A percentile compares a stretch with the other conserved stretches of the same genome.
These are phyloP conservation scores for Bovichtus diacanthus DNA, from an alignment of 2,797 vertebrate species.

Conservation along the genomic window DNA sequence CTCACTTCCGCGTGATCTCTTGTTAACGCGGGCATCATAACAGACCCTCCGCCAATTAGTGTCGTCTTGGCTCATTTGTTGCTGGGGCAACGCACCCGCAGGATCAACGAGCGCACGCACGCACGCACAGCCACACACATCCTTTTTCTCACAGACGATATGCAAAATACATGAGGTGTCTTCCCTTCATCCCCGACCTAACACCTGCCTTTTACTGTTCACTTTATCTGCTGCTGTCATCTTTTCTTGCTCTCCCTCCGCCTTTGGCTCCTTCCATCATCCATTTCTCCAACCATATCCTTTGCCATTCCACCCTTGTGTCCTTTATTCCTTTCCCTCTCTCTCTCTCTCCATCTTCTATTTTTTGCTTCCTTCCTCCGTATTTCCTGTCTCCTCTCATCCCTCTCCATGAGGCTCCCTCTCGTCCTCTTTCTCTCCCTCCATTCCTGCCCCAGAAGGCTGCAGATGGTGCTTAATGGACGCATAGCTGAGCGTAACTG, in stretches of 20 bases:
- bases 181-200: slow-evolving; percentile 16
- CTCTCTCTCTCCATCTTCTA: slow-evolving; percentile 8
- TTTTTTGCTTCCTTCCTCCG: slow-evolving; percentile 14
- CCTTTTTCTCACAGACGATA: slow-evolving; percentile 4
- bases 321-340: slow-evolving; percentile 12
- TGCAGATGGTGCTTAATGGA: slow-evolving; percentile 77
- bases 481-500: slow-evolving; percentile 70
- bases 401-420: background rate
- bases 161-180: slow-evolving; percentile 43
- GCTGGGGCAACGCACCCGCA: slow-evolving; percentile 34
- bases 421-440: slow-evolving; percentile 7
- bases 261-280: slow-evolving; percentile 26
- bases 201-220: slow-evolving; percentile 17
- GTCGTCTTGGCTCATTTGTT: slow-evolving; percentile 57
- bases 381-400: slow-evolving; percentile 4
- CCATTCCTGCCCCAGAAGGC: slow-evolving; percentile 47
- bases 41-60: slow-evolving; percentile 44
- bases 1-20: slow-evolving; percentile 26
- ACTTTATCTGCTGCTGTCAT: slow-evolving; percentile 44
- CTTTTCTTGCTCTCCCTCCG: background rate
- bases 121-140: background rate
- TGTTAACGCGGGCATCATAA: slow-evolving; percentile 8
- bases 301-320: background rate
- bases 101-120: no score
- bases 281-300: slow-evolving; percentile 21